Evolutionary conservation across 2,888 invertebrate genomes (phyloP), one percentile per base, ranked within the genome.

Genomic region (Cerastoderma edule): DNA sequence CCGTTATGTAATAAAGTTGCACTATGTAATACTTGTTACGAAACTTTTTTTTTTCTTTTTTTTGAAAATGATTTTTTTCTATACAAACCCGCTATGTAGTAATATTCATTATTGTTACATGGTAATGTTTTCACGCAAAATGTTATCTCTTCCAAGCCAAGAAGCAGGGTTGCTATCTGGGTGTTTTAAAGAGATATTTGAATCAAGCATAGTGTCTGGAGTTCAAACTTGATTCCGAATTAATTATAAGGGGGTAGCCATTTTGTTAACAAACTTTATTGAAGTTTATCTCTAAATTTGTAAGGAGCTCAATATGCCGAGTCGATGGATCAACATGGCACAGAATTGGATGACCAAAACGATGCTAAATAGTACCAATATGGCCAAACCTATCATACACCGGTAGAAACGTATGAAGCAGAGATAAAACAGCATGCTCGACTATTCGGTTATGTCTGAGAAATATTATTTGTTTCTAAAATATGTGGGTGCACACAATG

Each of bases 341-440:
- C 87, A 53, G 65, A 91, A 91, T 78, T 91, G 91, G 35, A 90
- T 65, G 6, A 87, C 33, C 56, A 89, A 76, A 19, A 90, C 75
- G n/a, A 87, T n/a, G 5, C 89, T 88, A 69, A 90, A 91, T 27
- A 90, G 71, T 3, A 85, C 66, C 39, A 90, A 69, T 64, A 90
- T 89, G 5, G 76, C 74, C 50, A 90, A 71, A 28, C 89, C 90
- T 90, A 77, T 2, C 30, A 6, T 28, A 13, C 16, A 28, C 56
- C 24, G 30, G 30, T 4, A 19, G 16, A 19, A 48, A 48, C 48
- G 22, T 48, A 5, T 5, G 30, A 27, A 28, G n/a, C 5, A 28
- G 30, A 2, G 30, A 56, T 13, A 28, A 32, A 5, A 28, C 16
- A 56, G 13, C 13, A 4, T 28, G 1, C 30, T 16, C 13, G 6